These are phyloP conservation scores for Chymomyza costata DNA, from an alignment of 1,140 invertebrate genomes.

Conservation along the genomic window DNA sequence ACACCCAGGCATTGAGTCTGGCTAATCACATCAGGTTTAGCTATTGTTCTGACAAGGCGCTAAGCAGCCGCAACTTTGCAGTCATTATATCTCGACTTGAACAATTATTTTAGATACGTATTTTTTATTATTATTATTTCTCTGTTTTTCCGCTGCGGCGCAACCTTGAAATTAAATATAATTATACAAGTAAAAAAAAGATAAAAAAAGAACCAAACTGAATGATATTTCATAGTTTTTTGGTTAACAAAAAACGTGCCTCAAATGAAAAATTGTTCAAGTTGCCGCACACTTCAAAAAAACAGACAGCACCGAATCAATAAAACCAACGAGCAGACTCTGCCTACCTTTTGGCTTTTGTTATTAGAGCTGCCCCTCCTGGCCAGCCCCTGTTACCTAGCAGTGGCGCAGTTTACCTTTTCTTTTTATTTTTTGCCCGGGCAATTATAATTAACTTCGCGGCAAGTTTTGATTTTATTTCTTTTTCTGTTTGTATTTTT, in stretches of 20 bases:
- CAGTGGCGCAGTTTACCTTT: slow-evolving; percentile 16
- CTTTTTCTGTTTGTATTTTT: slow-evolving; percentile 3
- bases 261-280: slow-evolving; percentile 69
- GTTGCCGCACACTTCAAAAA: slow-evolving; percentile 54
- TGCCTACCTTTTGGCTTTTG: slow-evolving; percentile 18
- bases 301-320: slow-evolving; percentile 55
- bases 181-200: too few relatives aligned
- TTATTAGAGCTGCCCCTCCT: slow-evolving; percentile 23
- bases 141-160: slow-evolving; percentile 45
- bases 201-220: slow-evolving; percentile 31
- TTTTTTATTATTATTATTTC: slow-evolving; percentile 38
- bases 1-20: slow-evolving; percentile 4
- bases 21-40: slow-evolving; percentile 39
- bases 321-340: slow-evolving; percentile 48
- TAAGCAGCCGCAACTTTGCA: slow-evolving; percentile 63
- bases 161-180: slow-evolving; percentile 73
- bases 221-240: slow-evolving; percentile 62
- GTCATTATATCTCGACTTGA: too few relatives aligned
- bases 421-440: slow-evolving; percentile 57
- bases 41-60: slow-evolving; percentile 64
- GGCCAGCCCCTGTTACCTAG: slow-evolving; percentile 31
- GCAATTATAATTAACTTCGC: slow-evolving; percentile 71
- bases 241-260: slow-evolving; percentile 44
- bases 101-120: slow-evolving; percentile 48
- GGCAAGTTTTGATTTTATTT: slow-evolving; percentile 65